phyloP scores from a whole-genome alignment of 2,888 invertebrate genomes.

The Cosmia pyralina region DNA sequence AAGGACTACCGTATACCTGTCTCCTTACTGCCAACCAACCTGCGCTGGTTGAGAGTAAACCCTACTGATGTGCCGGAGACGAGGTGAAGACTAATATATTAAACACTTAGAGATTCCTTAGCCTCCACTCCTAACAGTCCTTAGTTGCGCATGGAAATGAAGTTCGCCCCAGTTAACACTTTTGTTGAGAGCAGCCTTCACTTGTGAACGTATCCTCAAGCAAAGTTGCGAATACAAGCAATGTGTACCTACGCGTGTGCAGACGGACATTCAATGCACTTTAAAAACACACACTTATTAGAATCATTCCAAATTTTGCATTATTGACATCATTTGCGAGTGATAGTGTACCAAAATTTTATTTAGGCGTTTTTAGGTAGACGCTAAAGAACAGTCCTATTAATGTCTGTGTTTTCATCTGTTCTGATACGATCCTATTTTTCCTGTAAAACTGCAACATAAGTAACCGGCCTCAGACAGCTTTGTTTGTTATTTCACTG shows the following conservation, averaged over 20 bases:
- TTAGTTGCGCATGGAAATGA: constrained; percentile 74
- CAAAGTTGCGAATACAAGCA: constrained; percentile 12
- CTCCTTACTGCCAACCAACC: constrained; percentile 85
- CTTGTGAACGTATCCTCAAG: constrained; percentile 46
- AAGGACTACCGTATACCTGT: constrained; percentile 85
- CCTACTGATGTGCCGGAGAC: constrained; percentile 70
- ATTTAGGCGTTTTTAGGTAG: constrained; percentile 2
- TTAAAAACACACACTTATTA: constrained; percentile 11
- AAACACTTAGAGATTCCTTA: constrained; percentile 75
- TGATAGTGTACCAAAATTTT: constrained; percentile 26
- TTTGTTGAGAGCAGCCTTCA: constrained; percentile 61
- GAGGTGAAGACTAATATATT: constrained; percentile 80
- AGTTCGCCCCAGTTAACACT: constrained; percentile 47
- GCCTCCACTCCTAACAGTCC: constrained; percentile 68
- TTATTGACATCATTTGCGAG: constrained; percentile 13
- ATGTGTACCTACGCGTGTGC: constrained; percentile 39
- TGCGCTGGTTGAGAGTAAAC: constrained; percentile 83
- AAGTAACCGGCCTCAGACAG: neutral
- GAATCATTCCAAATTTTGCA: neutral
- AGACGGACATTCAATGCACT: constrained; percentile 30
- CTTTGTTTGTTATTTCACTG: constrained; percentile 17
- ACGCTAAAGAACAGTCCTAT: constrained; percentile 30
- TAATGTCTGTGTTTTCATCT: constrained; percentile 15
- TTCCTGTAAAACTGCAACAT: neutral
- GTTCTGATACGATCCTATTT: neutral